Evolutionary conservation across 1,140 invertebrate species (phyloP).

Genomic region (Anthonomus grandis): DNA sequence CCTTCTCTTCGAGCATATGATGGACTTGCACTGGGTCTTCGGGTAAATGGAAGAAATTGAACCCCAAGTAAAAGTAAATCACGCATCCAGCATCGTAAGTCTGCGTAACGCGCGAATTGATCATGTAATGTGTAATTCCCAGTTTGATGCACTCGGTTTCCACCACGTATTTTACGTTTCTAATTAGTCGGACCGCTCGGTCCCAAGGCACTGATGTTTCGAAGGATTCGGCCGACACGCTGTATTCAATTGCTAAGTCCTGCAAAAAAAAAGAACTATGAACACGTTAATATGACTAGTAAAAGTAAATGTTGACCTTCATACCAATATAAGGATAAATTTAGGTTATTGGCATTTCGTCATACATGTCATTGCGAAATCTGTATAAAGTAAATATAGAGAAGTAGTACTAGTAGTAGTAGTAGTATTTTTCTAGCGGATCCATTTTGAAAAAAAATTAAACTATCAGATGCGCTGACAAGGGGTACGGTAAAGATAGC

Average conservation of each 20-base stretch:
- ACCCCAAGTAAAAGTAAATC: conserved; percentile 97
- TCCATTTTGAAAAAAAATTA: no score
- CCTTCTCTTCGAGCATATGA: conserved; percentile 77
- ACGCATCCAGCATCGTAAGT: conserved; percentile 96
- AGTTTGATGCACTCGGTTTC: conserved; percentile 66
- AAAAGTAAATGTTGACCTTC: conserved; percentile 2
- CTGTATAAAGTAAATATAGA: no score
- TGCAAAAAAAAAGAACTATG: conserved; percentile 46
- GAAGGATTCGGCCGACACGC: conserved; percentile 92
- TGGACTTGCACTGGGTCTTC: conserved; percentile 77
- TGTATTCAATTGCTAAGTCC: conserved; percentile 89
- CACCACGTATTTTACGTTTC: conserved; percentile 85
- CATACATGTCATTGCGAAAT: no score
- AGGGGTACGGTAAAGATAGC: no score
- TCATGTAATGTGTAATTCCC: conserved; percentile 61
- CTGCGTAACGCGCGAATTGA: conserved; percentile 89
- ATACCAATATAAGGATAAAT: neutral
- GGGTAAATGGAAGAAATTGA: conserved; percentile 66
- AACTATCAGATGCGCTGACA: no score
- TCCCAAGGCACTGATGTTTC: conserved; percentile 98
- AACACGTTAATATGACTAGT: conserved; percentile 11
- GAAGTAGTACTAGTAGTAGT: no score
- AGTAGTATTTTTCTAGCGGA: no score
- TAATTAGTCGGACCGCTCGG: conserved; percentile 75
- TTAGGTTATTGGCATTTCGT: no score